Evolutionary conservation across 2,797 vertebrate species (phyloP).

Genomic region (Alectoris magna): DNA sequence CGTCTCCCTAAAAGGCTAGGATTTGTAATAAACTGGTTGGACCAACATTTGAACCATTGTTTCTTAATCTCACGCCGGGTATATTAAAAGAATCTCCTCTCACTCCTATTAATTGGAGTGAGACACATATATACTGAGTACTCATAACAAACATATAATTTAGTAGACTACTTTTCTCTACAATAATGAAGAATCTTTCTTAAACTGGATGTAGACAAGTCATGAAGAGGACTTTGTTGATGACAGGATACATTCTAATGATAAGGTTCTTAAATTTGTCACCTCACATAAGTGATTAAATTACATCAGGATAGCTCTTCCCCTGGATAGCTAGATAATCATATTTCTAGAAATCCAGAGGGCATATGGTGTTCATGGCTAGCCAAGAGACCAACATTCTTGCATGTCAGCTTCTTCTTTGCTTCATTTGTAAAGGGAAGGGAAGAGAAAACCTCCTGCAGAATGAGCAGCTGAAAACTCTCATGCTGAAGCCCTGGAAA

Average conservation of each 20-base stretch:
- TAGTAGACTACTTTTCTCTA: not conserved
- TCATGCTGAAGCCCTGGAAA: not conserved
- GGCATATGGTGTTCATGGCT: not conserved
- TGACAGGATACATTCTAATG: not conserved
- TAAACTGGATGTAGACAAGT: not conserved
- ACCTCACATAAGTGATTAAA: conserved; percentile 25
- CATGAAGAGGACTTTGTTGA: not conserved
- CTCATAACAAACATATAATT: not conserved
- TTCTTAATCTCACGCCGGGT: no score
- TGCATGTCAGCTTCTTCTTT: not conserved
- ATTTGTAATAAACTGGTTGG: no score
- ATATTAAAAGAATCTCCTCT: no score
- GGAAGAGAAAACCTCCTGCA: not conserved
- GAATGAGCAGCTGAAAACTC: not conserved
- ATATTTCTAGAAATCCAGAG: not conserved
- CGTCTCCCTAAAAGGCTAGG: no score
- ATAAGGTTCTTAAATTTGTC: not conserved
- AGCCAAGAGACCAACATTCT: not conserved
- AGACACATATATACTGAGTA: not conserved
- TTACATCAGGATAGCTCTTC: not conserved
- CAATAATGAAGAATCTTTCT: not conserved
- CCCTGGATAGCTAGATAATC: not conserved
- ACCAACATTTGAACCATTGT: no score
- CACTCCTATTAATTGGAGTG: no score
- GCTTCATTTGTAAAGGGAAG: not conserved